phyloP scores from a whole-genome alignment of 1,140 invertebrate genomes.

The Cherax quadricarinatus region DNA sequence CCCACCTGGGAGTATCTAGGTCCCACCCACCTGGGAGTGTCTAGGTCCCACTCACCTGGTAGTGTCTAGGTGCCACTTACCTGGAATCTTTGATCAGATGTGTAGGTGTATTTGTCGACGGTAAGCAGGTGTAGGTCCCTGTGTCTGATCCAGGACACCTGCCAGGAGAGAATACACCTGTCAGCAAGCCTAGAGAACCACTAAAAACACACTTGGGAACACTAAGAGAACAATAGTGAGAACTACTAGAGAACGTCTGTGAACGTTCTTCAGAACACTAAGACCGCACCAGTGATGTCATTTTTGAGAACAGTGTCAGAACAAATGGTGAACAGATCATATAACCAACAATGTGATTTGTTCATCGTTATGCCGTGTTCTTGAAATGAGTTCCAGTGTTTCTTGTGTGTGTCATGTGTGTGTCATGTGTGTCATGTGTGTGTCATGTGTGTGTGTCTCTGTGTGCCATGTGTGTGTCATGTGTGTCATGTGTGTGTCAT shows the following conservation, averaged over 20 bases:
- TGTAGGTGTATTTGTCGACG: constrained; percentile 14
- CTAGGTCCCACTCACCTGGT: no score
- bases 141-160: constrained; percentile 26
- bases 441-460: no score
- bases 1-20: no score
- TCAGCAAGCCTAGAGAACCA: neutral
- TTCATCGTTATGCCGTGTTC: no score
- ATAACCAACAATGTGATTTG: no score
- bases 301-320: neutral
- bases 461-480: no score
- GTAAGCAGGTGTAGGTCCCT: neutral
- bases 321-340: neutral
- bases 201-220: neutral
- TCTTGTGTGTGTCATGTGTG: no score
- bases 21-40: no score
- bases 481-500: no score
- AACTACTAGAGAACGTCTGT: neutral
- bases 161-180: neutral
- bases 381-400: no score
- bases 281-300: neutral
- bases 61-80: neutral
- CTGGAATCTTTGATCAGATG: neutral
- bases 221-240: neutral
- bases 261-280: no score
- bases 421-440: no score